Evolutionary conservation across 2,113 vertebrate species (phyloP).

Genomic region (Herpailurus yagouaroundi): DNA sequence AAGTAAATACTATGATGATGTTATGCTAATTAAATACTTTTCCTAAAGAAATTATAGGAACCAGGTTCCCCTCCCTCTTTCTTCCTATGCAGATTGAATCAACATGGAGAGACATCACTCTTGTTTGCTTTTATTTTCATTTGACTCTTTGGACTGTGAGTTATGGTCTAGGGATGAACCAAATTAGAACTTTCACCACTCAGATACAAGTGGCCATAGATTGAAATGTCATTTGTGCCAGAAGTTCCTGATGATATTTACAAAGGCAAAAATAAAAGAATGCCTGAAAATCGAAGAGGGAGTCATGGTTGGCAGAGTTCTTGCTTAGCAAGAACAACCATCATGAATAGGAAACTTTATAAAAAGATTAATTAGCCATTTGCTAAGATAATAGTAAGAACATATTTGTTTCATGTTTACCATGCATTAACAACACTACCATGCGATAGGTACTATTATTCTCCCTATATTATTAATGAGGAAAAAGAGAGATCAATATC

Average conservation of each 20-base stretch:
- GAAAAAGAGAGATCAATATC: not conserved
- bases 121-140: not conserved
- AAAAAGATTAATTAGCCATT: not conserved
- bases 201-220: not conserved
- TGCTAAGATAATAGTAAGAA: not conserved
- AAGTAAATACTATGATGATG: not conserved
- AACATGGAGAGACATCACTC: not conserved
- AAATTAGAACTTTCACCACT: not conserved
- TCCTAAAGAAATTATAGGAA: not conserved
- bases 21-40: not conserved
- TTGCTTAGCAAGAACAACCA: not conserved
- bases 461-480: not conserved
- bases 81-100: not conserved
- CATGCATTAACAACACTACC: not conserved
- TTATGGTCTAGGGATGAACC: not conserved
- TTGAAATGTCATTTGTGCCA: not conserved
- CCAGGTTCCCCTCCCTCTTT: fast-evolving
- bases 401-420: not conserved
- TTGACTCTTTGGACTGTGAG: not conserved
- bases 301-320: not conserved
- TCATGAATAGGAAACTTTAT: not conserved
- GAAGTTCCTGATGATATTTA: not conserved
- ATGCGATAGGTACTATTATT: not conserved
- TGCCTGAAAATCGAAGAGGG: not conserved
- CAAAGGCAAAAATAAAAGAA: not conserved